Base-by-base conservation (phyloP, 1,140 invertebrate genomes). In the Spodoptera frugiperda region DNA sequence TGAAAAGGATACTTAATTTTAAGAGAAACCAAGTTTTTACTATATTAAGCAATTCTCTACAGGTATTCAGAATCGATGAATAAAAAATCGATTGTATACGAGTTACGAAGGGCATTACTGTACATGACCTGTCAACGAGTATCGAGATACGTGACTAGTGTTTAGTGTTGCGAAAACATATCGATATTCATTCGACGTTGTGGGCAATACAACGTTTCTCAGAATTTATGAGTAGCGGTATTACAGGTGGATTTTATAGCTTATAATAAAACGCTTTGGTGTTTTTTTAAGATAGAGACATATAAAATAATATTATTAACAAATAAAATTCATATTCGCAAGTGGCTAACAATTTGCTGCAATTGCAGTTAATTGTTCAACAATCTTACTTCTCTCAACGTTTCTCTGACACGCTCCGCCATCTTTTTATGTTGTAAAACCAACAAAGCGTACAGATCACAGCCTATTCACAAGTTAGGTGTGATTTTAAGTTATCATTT, bases 151-250 rank as follows among this genome's bases (percentile, higher is more conserved):
- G 63, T 76, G 75, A 76, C 63, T 70, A 72, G 76, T 71, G 76
- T 71, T 77, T 70, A 72, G 76, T 71, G 76, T 71, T 77, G 76
- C 76, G 76, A 59, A 51, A 77, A 63, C 76, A 30, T 78, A 78
- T 78, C 71, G 77, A 74, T 78, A 78, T 78, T 78, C 77, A 67
- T 12, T 74, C 21, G 19, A 51, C 61, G 71, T 39, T 14, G 49
- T 44, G 33, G 21, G 68, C 53, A 51, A 78, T 73, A 71, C 65
- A 59, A 49, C 21, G 61, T 78, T 78, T 78, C 76, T 65, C 14
- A 48, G 76, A 78, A 78, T 65, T 67, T 72, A 72, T 73, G 19
- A 65, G 39, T 59, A 76, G 75, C 75, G 59, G 57, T 75, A 70
- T 49, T 44, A 33, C 63, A 76, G 65, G 75, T 68, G 75, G 65